Base-by-base conservation (phyloP, 2,888 invertebrate genomes). In the Drosophila pseudotakahashii region DNA sequence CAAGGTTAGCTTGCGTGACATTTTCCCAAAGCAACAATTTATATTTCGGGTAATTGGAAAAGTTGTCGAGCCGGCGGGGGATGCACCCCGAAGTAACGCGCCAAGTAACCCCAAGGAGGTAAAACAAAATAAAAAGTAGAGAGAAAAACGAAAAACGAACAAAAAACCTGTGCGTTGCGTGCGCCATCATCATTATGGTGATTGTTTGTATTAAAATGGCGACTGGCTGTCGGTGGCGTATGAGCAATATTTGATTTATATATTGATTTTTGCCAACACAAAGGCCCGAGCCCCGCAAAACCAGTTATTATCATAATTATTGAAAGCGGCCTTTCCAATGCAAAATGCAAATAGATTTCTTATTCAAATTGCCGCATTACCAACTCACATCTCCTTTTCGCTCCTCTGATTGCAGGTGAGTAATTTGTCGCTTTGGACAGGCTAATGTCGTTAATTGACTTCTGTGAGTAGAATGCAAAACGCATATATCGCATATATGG, bases 361-460 rank as follows among this genome's bases (percentile, higher is more conserved):
- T 57, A 62, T 64, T 69, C 50, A 64, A 68, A 72, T 51, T 72
- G 67, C 26, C 57, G 61, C 48, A 48, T 61, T 59, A 60, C 37
- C 50, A 69, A 71, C 70, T 60, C 30, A 55, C 30, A 39, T 42
- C 67, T 42, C 48, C 30, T 41, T 47, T 54, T 50, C 59, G 53
- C 63, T 59, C 48, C 47, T 68, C 50, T 78, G 68, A 58, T 89
- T 89, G 48, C 88, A 89, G 89, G 89, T 89, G 81, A 89, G 89
- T 89, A 67, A 78, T 71, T 76, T 73, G 70, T 62, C 70, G 59
- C 64, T 62, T 41, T 44, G 39, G 66, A 57, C 55, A 60, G 55
- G 47, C 54, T 59, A 70, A 74, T 79, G 77, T 67, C 61, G 73
- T 76, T 78, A 78, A 81, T 78, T 71, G 75, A 53, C 59, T 45